Percentiles rank a stretch among this genome's conserved stretches.
These are phyloP conservation scores for Leptonema lineaticorne DNA, from an alignment of 1,140 invertebrate genomes.

Conservation along the genomic window DNA sequence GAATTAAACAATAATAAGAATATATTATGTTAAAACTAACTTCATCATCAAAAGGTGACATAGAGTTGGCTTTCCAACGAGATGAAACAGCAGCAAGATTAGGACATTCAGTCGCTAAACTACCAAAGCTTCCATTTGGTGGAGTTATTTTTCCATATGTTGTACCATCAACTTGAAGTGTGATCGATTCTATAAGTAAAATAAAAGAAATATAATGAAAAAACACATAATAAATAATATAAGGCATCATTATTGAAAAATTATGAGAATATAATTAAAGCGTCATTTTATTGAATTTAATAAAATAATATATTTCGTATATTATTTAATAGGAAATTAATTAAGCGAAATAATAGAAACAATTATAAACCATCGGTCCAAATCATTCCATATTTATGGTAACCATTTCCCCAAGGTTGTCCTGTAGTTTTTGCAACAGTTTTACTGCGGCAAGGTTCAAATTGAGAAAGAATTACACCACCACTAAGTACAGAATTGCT, in stretches of 20 bases:
- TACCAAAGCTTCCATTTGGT: neutral
- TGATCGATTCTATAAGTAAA: constrained; percentile 26
- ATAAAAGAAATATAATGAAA: neutral
- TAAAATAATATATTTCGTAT: too few relatives aligned
- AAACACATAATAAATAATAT: too few relatives aligned
- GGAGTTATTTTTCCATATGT: constrained; percentile 19
- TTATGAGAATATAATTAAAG: too few relatives aligned
- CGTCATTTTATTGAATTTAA: too few relatives aligned
- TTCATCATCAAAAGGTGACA: constrained; percentile 73
- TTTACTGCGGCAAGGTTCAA: constrained; percentile 23
- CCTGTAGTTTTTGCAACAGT: neutral
- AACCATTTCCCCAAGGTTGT: constrained; percentile 13
- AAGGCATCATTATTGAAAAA: too few relatives aligned
- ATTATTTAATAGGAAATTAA: too few relatives aligned
- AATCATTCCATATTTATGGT: constrained; percentile 32
- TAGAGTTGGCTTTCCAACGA: constrained; percentile 46
- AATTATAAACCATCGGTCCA: constrained; percentile 31
- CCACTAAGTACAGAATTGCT: constrained; percentile 20
- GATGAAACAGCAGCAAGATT: constrained; percentile 45
- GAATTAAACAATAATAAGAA: neutral
- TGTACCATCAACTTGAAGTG: constrained; percentile 27
- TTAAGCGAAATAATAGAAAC: too few relatives aligned
- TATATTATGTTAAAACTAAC: constrained; percentile 50
- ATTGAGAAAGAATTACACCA: constrained; percentile 21
- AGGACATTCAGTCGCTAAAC: constrained; percentile 9